Conservation (phyloP, 2,888 invertebrate species). For the Luperina testacea region DNA sequence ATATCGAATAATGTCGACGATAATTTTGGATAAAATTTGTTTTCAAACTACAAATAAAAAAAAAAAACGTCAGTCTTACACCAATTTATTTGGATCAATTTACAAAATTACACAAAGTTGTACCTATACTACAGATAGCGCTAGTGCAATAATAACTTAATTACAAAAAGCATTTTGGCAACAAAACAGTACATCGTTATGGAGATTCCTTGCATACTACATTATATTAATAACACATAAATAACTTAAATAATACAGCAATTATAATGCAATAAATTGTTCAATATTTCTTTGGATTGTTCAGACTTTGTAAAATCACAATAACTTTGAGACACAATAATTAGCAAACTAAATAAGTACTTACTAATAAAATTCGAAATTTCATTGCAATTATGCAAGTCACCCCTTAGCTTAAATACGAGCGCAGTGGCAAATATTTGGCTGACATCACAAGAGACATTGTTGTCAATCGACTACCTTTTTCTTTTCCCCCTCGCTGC, state of each 20-base stretch:
- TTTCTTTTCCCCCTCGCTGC: slow-evolving; percentile 21
- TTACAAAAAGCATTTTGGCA: slow-evolving; percentile 76
- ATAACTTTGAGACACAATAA: slow-evolving; percentile 61
- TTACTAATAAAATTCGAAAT: slow-evolving; percentile 42
- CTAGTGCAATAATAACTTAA: slow-evolving; percentile 75
- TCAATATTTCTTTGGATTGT: slow-evolving; percentile 73
- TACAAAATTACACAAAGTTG: slow-evolving; percentile 81
- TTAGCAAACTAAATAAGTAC: slow-evolving; percentile 53
- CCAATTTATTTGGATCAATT: slow-evolving; percentile 82
- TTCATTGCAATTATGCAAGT: slow-evolving; percentile 17
- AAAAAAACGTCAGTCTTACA: slow-evolving; percentile 74
- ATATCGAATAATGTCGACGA: too few relatives aligned
- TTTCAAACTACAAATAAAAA: slow-evolving; percentile 26
- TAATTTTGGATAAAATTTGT: not conserved
- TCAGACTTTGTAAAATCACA: slow-evolving; percentile 81
- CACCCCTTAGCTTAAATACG: slow-evolving; percentile 19
- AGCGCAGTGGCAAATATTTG: slow-evolving; percentile 8
- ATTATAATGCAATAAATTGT: slow-evolving; percentile 45
- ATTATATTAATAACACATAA: slow-evolving; percentile 63
- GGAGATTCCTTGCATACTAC: slow-evolving; percentile 51
- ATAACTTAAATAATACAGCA: slow-evolving; percentile 67
- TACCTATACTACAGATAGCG: slow-evolving; percentile 68
- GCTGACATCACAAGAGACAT: slow-evolving; percentile 11
- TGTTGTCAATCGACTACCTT: slow-evolving; percentile 17
- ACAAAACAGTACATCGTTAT: slow-evolving; percentile 67